Conservation (phyloP, 2,113 vertebrate species). For the Periophthalmodon schlosseri region DNA sequence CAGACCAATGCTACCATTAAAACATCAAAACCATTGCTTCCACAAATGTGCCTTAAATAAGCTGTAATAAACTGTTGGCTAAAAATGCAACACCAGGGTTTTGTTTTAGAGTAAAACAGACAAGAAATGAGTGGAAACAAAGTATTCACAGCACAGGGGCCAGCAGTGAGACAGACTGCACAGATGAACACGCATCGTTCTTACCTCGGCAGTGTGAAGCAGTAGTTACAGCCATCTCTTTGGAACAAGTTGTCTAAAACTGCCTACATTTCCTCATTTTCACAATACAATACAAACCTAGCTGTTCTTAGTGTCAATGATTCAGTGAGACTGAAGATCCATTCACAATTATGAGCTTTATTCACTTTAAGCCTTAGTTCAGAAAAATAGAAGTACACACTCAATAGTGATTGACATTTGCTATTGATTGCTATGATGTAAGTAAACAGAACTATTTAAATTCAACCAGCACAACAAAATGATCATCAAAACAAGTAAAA, state of each 20-base stretch:
- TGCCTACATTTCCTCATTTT: conserved; percentile 31
- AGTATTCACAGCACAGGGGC: conserved; percentile 36
- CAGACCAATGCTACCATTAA: conserved; percentile 42
- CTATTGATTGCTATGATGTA: conserved; percentile 35
- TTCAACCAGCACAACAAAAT: conserved; percentile 48
- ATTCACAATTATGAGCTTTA: conserved; percentile 69
- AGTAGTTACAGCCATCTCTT: conserved; percentile 63
- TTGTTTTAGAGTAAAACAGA: conserved; percentile 19
- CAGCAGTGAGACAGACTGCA: conserved; percentile 44
- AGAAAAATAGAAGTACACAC: conserved; percentile 72
- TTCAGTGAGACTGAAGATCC: conserved; percentile 41
- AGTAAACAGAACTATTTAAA: conserved; percentile 29
- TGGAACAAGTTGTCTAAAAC: conserved; percentile 55
- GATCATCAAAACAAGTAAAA: conserved; percentile 58
- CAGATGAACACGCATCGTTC: conserved; percentile 60
- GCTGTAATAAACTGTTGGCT: neutral
- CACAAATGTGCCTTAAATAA: conserved; percentile 56
- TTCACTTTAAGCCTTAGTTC: conserved; percentile 55
- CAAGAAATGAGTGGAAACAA: conserved; percentile 72
- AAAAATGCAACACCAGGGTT: neutral
- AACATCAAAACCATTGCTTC: conserved; percentile 73
- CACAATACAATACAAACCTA: neutral
- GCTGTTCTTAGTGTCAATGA: neutral
- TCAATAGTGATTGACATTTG: conserved; percentile 32
- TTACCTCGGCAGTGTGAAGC: conserved; percentile 69